phyloP scores from a whole-genome alignment of 2,888 invertebrate species.

The Seira ritae region DNA sequence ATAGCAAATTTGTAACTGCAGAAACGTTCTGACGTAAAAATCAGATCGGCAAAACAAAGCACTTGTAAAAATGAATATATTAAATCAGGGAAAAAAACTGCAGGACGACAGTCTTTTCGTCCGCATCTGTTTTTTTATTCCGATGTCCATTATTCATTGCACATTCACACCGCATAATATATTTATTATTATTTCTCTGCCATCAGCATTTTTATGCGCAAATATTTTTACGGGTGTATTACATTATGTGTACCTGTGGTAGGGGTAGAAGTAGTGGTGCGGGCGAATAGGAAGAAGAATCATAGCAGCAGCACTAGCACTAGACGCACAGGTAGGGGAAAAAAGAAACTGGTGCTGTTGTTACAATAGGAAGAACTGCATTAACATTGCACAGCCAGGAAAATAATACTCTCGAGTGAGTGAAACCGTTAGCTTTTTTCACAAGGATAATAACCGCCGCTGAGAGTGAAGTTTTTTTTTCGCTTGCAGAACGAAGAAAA shows the following conservation, averaged over 20 bases:
- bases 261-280: no score
- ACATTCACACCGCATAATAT: no score
- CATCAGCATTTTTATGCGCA: no score
- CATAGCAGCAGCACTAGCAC: no score
- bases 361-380: slow-evolving; percentile 36
- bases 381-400: slow-evolving; percentile 42
- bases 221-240: no score
- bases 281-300: neutral
- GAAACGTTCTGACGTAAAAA: neutral
- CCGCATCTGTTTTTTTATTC: no score
- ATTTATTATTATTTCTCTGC: no score
- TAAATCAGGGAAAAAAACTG: neutral
- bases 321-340: neutral
- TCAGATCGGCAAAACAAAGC: neutral
- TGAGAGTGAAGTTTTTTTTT: slow-evolving; percentile 57
- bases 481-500: neutral
- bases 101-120: no score
- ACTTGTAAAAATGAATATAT: neutral
- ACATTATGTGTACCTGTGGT: no score
- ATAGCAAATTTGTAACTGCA: neutral
- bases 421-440: slow-evolving; percentile 61
- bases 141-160: no score
- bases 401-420: slow-evolving; percentile 43
- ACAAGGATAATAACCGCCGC: slow-evolving; percentile 49
- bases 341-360: neutral